These are phyloP conservation scores for Melangyna quadrimaculata DNA, from an alignment of 2,888 invertebrate genomes.

Conservation along the genomic window DNA sequence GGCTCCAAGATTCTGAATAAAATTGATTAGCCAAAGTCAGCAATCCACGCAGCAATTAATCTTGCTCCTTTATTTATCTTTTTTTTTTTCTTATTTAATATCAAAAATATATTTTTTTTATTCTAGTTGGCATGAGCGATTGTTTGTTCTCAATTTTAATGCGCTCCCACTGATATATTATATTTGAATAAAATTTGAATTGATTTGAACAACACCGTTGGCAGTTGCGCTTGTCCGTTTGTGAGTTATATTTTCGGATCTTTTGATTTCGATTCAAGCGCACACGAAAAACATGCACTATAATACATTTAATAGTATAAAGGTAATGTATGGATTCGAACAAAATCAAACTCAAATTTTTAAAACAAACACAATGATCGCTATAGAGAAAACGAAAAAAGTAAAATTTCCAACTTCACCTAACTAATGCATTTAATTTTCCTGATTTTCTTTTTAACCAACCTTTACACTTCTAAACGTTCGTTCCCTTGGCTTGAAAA, in stretches of 20 bases:
- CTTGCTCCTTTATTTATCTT: constrained; percentile 47
- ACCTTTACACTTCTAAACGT: background rate
- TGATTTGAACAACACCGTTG: constrained; percentile 65
- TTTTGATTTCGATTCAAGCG: constrained; percentile 20
- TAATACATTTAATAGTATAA: background rate
- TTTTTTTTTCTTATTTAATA: constrained; percentile 49
- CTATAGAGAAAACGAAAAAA: background rate
- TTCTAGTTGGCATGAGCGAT: constrained; percentile 51
- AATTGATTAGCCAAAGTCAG: constrained; percentile 49
- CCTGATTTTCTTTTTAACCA: background rate
- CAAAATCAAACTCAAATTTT: background rate
- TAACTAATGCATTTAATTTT: too few species aligned
- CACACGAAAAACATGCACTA: constrained; percentile 10
- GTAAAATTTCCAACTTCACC: background rate
- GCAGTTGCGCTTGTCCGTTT: constrained; percentile 72
- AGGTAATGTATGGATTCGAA: background rate
- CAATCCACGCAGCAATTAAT: constrained; percentile 46
- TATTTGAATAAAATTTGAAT: constrained; percentile 56
- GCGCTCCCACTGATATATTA: constrained; percentile 47
- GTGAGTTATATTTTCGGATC: constrained; percentile 64
- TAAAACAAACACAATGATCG: background rate
- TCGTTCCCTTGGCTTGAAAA: too few species aligned
- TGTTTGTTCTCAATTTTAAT: constrained; percentile 50
- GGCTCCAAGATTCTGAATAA: constrained; percentile 11
- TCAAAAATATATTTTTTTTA: constrained; percentile 59